These are phyloP conservation scores for Lasioglossum figueresi DNA, from an alignment of 2,888 invertebrate species.

Conservation along the genomic window DNA sequence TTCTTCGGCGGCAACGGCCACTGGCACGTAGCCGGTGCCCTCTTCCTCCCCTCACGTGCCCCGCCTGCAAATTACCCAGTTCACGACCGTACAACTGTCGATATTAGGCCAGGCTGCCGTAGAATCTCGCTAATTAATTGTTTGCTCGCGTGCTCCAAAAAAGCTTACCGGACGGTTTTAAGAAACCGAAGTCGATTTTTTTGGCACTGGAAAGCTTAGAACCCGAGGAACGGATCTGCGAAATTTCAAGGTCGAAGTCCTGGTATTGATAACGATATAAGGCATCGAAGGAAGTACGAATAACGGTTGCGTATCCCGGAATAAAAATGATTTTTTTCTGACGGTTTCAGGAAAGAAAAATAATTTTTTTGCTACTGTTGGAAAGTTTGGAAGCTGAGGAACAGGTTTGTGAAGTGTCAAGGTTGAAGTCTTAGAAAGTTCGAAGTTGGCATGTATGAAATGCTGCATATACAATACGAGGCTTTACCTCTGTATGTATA, in stretches of 20 bases:
- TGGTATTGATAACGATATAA: too few species aligned
- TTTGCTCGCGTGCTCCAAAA: slow-evolving; percentile 53
- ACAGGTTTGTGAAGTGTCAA: too few species aligned
- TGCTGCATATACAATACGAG: too few species aligned
- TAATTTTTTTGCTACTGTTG: too few species aligned
- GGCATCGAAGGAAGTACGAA: slow-evolving; percentile 27
- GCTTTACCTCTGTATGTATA: too few species aligned
- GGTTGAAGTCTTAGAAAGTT: too few species aligned
- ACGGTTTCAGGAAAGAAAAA: too few species aligned
- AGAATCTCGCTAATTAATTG: slow-evolving; percentile 70
- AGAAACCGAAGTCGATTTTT: background rate
- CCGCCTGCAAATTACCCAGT: slow-evolving; percentile 63
- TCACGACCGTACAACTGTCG: slow-evolving; percentile 66
- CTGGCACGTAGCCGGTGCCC: slow-evolving; percentile 55
- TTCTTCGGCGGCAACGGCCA: slow-evolving; percentile 58
- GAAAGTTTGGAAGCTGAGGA: too few species aligned
- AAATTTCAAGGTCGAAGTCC: too few species aligned
- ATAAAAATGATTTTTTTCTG: background rate
- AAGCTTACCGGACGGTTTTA: background rate
- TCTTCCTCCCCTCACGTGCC: background rate
- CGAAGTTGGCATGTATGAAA: too few species aligned
- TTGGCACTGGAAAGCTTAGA: background rate
- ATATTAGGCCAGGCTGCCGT: slow-evolving; percentile 55
- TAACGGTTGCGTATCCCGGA: slow-evolving; percentile 64
- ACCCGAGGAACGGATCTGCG: background rate